phyloP scores from a whole-genome alignment of 2,888 invertebrate species.

The Lathronympha strigana region DNA sequence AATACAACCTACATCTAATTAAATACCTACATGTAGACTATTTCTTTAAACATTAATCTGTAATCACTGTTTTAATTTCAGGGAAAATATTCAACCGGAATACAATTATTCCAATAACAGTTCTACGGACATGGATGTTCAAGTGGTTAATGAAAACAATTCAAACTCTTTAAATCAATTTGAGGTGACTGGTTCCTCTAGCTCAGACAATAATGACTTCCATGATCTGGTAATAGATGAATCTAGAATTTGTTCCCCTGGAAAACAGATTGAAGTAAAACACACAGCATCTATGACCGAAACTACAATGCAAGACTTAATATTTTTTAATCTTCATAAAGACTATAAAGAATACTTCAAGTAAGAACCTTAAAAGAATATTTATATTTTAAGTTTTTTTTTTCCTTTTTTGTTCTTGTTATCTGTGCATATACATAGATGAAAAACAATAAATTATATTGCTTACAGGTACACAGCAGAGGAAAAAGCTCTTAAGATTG shows the following conservation, averaged over 20 bases:
- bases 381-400: background rate
- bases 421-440: background rate
- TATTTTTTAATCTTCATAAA: constrained; percentile 55
- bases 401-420: background rate
- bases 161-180: constrained; percentile 43
- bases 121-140: constrained; percentile 39
- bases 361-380: constrained; percentile 49
- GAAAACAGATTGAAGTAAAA: constrained; percentile 46
- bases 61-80: constrained; percentile 44
- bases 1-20: too few species aligned
- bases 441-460: background rate
- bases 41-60: background rate
- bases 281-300: constrained; percentile 62
- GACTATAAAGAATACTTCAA: constrained; percentile 68
- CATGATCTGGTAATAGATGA: constrained; percentile 57
- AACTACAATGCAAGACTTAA: constrained; percentile 46
- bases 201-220: constrained; percentile 57
- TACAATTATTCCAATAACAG: constrained; percentile 51
- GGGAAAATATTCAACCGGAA: constrained; percentile 57
- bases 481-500: constrained; percentile 73
- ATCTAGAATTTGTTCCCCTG: constrained; percentile 44
- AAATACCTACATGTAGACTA: background rate
- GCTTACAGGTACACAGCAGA: constrained; percentile 57
- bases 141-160: constrained; percentile 29
- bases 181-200: constrained; percentile 58